Base-by-base conservation (phyloP, 2,888 invertebrate genomes). In the Nomada goodeniana region DNA sequence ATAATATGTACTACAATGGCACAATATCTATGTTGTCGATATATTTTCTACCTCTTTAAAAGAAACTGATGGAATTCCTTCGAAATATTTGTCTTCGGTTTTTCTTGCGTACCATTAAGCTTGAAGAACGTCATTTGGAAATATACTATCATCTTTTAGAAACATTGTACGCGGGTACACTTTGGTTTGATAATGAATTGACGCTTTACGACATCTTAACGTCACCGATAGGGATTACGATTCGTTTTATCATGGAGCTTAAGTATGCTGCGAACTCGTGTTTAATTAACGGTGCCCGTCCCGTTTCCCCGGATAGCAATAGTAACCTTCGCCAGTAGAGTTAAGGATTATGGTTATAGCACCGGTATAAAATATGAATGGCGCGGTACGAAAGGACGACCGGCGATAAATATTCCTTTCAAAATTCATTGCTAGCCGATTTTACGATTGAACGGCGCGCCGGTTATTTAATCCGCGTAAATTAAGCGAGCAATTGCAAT, bases 301-400 rank as follows among this genome's bases (percentile, higher is more conserved):
- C 42, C 64, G 52, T 70, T 64, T 53, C 15, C n/a, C 59, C 13
- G 23, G 29, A 52, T 36, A 57, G 64, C 23, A 9, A 65, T 70
- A 79, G 69, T 79, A 76, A 70, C 69, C 64, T 64, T 59, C 44
- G 29, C 42, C 52, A 10, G 57, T 18, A 15, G 29, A 60, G 29
- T 42, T 78, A 75, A 69, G 55, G 69, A 70, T 79, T 79, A 79
- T 79, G 69, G 79, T 69, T 76, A 76, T 76, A 15, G 36, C 69
- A 10, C 44, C 29, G 59, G 53, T 36, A 53, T 79, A 76, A 76
- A 69, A 76, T 59, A 70, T 36, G 76, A 67, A 53, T 55, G 55
- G 23, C 36, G 47, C 44, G 20, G 63, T 59, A 76, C 57, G 69
- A 76, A 69, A 57, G 53, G 57, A 79, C 29, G 44, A 69, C 18